Conservation (phyloP, 2,797 vertebrate species). For the Crocodylus rhombifer region DNA sequence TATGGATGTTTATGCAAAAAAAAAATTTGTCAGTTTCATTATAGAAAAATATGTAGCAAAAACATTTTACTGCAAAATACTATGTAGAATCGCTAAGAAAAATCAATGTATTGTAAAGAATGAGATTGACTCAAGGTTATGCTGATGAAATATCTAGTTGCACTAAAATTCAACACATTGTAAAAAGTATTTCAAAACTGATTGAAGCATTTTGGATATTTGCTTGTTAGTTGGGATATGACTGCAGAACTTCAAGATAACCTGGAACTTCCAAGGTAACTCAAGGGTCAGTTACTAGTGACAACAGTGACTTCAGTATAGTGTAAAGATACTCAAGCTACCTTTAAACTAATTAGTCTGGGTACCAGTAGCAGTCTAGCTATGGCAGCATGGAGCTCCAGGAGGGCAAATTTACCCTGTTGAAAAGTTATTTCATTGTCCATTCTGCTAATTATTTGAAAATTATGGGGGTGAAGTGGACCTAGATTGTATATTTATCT, state of each 20-base stretch:
- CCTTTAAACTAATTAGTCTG: too few species aligned
- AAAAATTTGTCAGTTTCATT: background rate
- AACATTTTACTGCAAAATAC: background rate
- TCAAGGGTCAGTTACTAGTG: too few species aligned
- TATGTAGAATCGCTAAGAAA: background rate
- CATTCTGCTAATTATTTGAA: background rate
- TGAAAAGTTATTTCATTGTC: too few species aligned
- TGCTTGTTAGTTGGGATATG: background rate
- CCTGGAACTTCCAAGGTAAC: background rate
- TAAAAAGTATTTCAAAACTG: background rate
- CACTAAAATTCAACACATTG: background rate
- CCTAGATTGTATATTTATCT: background rate
- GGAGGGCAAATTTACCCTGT: too few species aligned
- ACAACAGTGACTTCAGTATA: too few species aligned
- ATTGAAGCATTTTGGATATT: background rate
- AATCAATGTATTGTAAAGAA: background rate
- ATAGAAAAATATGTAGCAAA: background rate
- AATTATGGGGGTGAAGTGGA: background rate
- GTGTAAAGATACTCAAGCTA: too few species aligned
- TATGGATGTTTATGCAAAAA: background rate
- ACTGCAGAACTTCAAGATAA: background rate
- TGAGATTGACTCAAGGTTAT: background rate
- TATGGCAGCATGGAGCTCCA: too few species aligned
- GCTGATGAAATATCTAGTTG: background rate
- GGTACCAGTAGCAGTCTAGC: too few species aligned